phyloP scores from a whole-genome alignment of 2,888 invertebrate genomes.

The Meandrusa payeni region DNA sequence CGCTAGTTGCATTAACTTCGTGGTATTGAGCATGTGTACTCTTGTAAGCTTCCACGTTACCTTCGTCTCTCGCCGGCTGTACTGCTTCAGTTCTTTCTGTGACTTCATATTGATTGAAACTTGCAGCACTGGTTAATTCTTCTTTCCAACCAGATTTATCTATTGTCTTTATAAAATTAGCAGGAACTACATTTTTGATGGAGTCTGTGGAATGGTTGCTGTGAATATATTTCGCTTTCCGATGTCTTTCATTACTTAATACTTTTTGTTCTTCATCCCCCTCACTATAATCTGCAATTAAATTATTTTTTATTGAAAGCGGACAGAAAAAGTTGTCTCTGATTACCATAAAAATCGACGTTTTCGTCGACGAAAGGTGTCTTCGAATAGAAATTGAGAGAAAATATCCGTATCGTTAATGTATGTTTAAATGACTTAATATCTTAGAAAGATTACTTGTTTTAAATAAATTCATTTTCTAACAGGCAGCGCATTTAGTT shows the following conservation, averaged over 20 bases:
- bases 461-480: not conserved
- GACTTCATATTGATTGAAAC: constrained; percentile 8
- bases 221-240: constrained; percentile 14
- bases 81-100: constrained; percentile 3
- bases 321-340: no score
- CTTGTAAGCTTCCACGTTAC: not conserved
- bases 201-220: not conserved
- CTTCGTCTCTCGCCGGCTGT: not conserved
- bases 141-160: no score
- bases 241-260: not conserved
- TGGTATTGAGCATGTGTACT: not conserved
- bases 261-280: not conserved
- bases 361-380: no score
- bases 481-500: no score
- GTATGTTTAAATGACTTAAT: no score
- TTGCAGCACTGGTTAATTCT: not conserved
- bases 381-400: no score
- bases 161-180: no score
- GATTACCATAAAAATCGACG: no score
- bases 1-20: constrained; percentile 16
- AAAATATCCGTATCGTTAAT: no score
- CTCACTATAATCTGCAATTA: not conserved
- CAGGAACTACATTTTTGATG: constrained; percentile 1
- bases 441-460: not conserved
- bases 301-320: not conserved